Evolutionary conservation across 2,113 vertebrate species (phyloP).

Genomic region (Andinoacara biseriatus): DNA sequence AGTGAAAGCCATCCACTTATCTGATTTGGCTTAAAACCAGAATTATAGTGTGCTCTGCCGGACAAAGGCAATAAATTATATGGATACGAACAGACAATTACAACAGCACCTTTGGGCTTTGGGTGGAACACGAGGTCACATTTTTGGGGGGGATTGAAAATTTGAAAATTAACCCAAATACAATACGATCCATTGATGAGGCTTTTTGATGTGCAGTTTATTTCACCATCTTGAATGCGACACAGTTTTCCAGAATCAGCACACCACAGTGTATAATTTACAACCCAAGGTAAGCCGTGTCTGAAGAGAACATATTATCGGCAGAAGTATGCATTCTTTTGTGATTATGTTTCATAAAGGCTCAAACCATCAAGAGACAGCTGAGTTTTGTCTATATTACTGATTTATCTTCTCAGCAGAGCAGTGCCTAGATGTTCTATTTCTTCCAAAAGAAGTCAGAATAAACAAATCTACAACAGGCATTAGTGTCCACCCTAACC

Average conservation of each 20-base stretch:
- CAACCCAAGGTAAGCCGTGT: background rate
- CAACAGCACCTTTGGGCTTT: background rate
- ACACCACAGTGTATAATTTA: background rate
- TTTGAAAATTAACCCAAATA: background rate
- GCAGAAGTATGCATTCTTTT: background rate
- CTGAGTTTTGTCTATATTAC: background rate
- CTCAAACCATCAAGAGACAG: background rate
- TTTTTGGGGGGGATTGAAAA: background rate
- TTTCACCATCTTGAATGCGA: constrained; percentile 20
- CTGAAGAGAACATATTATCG: background rate
- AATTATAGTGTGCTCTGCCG: background rate
- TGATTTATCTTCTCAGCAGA: background rate
- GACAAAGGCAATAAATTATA: constrained; percentile 9
- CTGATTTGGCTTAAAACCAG: background rate
- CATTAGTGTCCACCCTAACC: constrained; percentile 10
- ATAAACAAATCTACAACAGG: constrained; percentile 25
- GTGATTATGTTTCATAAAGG: background rate
- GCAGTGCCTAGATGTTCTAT: background rate
- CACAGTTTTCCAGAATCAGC: constrained; percentile 3
- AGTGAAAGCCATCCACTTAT: background rate
- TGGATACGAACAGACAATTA: background rate
- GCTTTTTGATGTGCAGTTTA: background rate
- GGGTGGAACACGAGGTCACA: background rate
- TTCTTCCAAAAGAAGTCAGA: background rate
- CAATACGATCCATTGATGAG: constrained; percentile 8